A percentile compares a stretch with the other conserved stretches of the same genome.
Evolutionary conservation across 2,888 invertebrate genomes (phyloP).

Genomic region (Chrysina gloriosa): DNA sequence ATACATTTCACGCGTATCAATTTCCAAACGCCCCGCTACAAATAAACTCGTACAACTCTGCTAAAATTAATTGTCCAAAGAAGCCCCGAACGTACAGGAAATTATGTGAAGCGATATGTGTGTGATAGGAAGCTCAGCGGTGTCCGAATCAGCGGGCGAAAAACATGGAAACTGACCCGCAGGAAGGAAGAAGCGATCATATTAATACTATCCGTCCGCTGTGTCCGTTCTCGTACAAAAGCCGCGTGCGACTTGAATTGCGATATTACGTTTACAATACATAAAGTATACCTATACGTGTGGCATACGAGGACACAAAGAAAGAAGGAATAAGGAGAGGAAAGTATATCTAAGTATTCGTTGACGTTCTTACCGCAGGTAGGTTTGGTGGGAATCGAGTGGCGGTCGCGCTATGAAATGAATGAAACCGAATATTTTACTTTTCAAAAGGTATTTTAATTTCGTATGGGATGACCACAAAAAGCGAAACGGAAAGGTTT

Average conservation of each 20-base stretch:
- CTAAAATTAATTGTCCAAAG: constrained; percentile 46
- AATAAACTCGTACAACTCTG: neutral
- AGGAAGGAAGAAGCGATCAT: constrained; percentile 52
- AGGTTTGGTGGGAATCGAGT: constrained; percentile 44
- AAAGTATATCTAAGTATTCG: neutral
- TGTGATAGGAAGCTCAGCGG: constrained; percentile 47
- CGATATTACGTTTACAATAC: no score
- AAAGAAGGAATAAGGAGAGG: neutral
- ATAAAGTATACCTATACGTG: no score
- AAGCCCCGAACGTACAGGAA: constrained; percentile 50
- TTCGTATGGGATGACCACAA: constrained; percentile 54
- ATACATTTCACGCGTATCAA: neutral
- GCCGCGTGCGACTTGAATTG: no score
- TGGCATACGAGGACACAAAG: no score
- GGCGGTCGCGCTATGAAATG: constrained; percentile 46
- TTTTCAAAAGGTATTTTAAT: constrained; percentile 57
- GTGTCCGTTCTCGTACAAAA: neutral
- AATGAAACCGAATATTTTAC: constrained; percentile 58
- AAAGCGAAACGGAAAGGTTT: constrained; percentile 43
- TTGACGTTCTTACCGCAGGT: constrained; percentile 21
- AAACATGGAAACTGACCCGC: constrained; percentile 37
- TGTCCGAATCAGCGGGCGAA: neutral
- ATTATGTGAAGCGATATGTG: constrained; percentile 50
- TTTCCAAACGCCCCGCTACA: neutral
- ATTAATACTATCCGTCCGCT: constrained; percentile 40